A percentile compares a stretch with the other conserved stretches of the same genome.
Conservation (phyloP, 2,888 invertebrate genomes). For the Horisme vitalbata region DNA sequence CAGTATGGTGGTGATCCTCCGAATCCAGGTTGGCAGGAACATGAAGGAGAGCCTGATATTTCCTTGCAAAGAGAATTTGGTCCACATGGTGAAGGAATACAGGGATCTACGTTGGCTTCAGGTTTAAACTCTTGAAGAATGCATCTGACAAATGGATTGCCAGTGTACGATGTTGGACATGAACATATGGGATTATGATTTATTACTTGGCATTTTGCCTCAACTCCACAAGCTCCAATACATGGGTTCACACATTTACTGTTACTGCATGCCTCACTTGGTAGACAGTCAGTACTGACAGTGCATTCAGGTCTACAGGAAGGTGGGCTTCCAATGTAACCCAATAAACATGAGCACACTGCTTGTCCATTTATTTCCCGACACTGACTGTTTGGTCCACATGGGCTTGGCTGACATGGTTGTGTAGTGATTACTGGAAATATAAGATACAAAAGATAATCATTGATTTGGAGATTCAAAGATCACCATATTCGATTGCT, state of each 20-base stretch:
- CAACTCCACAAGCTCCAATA: slow-evolving; percentile 90
- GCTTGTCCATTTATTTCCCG: slow-evolving; percentile 88
- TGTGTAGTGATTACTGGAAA: slow-evolving; percentile 60
- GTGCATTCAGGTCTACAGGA: slow-evolving; percentile 90
- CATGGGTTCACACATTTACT: slow-evolving; percentile 93
- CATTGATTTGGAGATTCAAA: not conserved
- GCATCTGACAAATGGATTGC: slow-evolving; percentile 90
- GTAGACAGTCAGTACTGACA: slow-evolving; percentile 88
- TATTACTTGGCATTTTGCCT: slow-evolving; percentile 89
- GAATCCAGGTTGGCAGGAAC: slow-evolving; percentile 87
- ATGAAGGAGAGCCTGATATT: slow-evolving; percentile 86
- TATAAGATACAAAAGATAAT: slow-evolving; percentile 6
- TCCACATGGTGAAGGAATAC: slow-evolving; percentile 91
- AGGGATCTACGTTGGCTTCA: slow-evolving; percentile 83
- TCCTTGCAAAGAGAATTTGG: slow-evolving; percentile 88
- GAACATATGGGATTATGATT: slow-evolving; percentile 92
- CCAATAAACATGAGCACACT: slow-evolving; percentile 87
- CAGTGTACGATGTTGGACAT: slow-evolving; percentile 85
- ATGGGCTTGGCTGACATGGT: slow-evolving; percentile 84
- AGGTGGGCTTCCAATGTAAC: slow-evolving; percentile 89
- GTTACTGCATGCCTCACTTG: slow-evolving; percentile 89
- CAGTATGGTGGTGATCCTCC: slow-evolving; percentile 89
- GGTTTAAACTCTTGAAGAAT: slow-evolving; percentile 72
- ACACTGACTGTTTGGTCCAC: slow-evolving; percentile 91
- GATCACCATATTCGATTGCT: not conserved